A percentile compares a stretch with the other conserved stretches of the same genome.
Conservation (phyloP, 1,140 invertebrate genomes). For the Brachionus angularis region DNA sequence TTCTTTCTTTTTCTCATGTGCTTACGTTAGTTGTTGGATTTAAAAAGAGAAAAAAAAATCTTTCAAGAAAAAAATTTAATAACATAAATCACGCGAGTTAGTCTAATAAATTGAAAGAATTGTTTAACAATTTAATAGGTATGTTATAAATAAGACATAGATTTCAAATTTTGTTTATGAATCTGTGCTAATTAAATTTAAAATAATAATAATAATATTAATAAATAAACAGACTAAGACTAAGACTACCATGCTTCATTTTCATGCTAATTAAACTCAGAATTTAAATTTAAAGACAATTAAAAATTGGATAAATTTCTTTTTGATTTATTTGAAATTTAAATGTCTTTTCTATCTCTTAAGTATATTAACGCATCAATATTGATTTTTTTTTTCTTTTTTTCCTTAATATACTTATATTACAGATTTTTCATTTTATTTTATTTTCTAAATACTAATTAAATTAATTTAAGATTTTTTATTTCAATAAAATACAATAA, state of each 20-base stretch:
- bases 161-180: too few species aligned
- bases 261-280: not conserved
- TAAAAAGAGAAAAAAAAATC: too few species aligned
- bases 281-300: slow-evolving; percentile 9
- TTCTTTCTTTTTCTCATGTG: too few species aligned
- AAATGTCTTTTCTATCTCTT: not conserved
- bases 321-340: slow-evolving; percentile 8
- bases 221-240: not conserved
- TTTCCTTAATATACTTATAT: slow-evolving; percentile 10
- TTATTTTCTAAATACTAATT: slow-evolving; percentile 7
- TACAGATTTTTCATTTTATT: not conserved
- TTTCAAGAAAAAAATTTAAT: too few species aligned
- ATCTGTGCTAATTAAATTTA: too few species aligned
- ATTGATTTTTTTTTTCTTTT: not conserved
- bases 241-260: not conserved
- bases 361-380: not conserved
- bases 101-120: too few species aligned
- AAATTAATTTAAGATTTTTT: slow-evolving; percentile 22
- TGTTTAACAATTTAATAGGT: too few species aligned
- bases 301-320: not conserved
- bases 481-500: slow-evolving; percentile 1
- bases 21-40: too few species aligned
- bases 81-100: too few species aligned
- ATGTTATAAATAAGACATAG: too few species aligned
- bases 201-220: not conserved